Evolutionary conservation across 2,797 vertebrate species (phyloP).

Genomic region (Arctocebus calabarensis): DNA sequence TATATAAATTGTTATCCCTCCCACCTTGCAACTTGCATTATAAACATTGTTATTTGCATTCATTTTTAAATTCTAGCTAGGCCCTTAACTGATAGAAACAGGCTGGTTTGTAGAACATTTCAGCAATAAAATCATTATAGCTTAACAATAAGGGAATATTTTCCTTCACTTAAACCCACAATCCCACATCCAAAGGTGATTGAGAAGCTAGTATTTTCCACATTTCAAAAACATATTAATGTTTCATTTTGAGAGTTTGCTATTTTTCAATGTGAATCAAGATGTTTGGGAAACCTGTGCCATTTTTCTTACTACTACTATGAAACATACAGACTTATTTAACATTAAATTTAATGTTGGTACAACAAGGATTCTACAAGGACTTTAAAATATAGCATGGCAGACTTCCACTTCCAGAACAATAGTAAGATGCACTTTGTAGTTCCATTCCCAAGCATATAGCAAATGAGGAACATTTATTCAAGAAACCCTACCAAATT

Average conservation of each 20-base stretch:
- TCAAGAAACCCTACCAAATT: constrained; percentile 5
- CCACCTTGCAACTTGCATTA: background rate
- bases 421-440: background rate
- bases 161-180: constrained; percentile 30
- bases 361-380: background rate
- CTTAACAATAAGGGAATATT: constrained; percentile 27
- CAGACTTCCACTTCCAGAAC: background rate
- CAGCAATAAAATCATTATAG: constrained; percentile 18
- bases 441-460: background rate
- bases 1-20: constrained; percentile 10
- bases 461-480: constrained; percentile 24
- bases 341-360: background rate
- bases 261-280: constrained; percentile 21
- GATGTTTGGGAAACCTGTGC: background rate
- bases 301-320: background rate
- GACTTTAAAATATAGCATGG: background rate
- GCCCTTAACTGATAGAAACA: background rate
- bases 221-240: constrained; percentile 40
- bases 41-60: constrained; percentile 48
- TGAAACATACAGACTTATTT: constrained; percentile 12
- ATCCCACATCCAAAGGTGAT: background rate
- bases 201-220: constrained; percentile 30
- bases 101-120: constrained; percentile 9
- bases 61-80: constrained; percentile 50
- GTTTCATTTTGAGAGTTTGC: background rate